Conservation (phyloP, 2,797 vertebrate genomes). For the Oophaga sylvatica region DNA sequence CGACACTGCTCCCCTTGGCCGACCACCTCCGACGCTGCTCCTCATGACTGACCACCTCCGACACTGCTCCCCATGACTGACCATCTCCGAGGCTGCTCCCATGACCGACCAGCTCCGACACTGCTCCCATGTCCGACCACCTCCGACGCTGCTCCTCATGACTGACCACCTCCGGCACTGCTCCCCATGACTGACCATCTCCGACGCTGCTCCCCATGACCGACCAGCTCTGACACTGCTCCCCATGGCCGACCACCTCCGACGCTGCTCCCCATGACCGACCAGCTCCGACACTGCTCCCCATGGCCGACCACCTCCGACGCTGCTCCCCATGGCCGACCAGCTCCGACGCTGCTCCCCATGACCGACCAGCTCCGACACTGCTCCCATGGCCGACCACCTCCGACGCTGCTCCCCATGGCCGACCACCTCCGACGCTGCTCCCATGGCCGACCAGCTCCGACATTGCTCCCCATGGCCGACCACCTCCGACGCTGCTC, state of each 20-base stretch:
- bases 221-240: background rate
- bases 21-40: background rate
- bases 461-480: background rate
- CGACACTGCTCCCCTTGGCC: background rate
- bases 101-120: background rate
- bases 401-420: background rate
- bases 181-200: background rate
- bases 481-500: background rate
- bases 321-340: background rate
- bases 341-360: background rate
- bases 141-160: too few relatives aligned
- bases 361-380: background rate
- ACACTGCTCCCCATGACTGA: background rate
- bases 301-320: background rate
- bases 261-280: background rate
- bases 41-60: too few relatives aligned
- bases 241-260: background rate
- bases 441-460: background rate
- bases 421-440: background rate
- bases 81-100: background rate
- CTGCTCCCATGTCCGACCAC: background rate
- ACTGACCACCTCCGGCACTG: background rate
- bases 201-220: background rate
- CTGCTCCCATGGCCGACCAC: background rate
- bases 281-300: background rate